These are phyloP conservation scores for Felis chaus DNA, from an alignment of 2,113 vertebrate species.

Conservation along the genomic window DNA sequence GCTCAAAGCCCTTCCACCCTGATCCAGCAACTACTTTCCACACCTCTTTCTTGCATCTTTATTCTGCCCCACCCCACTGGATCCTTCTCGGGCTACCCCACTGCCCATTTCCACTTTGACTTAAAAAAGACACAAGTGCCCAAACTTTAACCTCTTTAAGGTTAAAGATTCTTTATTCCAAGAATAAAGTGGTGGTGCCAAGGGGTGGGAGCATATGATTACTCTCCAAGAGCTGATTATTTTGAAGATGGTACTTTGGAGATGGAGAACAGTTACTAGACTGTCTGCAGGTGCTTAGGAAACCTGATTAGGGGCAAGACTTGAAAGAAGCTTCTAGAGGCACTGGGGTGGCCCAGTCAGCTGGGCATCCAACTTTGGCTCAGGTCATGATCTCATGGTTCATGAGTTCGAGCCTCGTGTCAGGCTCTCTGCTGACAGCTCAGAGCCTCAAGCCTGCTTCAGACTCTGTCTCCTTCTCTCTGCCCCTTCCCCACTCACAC, in stretches of 20 bases:
- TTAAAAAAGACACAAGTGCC: neutral
- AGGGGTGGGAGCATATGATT: neutral
- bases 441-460: no score
- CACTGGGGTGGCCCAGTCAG: no score
- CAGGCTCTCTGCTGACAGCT: no score
- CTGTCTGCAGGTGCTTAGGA: neutral
- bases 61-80: neutral
- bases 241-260: no score
- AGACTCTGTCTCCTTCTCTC: no score
- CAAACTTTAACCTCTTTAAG: neutral
- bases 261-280: neutral
- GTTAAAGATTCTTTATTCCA: neutral
- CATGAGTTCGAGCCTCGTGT: no score
- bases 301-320: neutral
- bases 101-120: neutral
- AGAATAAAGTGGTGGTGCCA: neutral
- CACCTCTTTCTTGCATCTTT: neutral
- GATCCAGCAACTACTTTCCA: neutral
- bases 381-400: no score
- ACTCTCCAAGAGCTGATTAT: neutral
- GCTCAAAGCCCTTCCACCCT: neutral
- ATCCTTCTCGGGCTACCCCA: neutral
- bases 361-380: no score
- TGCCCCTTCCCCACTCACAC: no score
- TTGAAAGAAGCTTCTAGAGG: neutral